phyloP scores from a whole-genome alignment of 2,888 invertebrate genomes.

The Candidula unifasciata region DNA sequence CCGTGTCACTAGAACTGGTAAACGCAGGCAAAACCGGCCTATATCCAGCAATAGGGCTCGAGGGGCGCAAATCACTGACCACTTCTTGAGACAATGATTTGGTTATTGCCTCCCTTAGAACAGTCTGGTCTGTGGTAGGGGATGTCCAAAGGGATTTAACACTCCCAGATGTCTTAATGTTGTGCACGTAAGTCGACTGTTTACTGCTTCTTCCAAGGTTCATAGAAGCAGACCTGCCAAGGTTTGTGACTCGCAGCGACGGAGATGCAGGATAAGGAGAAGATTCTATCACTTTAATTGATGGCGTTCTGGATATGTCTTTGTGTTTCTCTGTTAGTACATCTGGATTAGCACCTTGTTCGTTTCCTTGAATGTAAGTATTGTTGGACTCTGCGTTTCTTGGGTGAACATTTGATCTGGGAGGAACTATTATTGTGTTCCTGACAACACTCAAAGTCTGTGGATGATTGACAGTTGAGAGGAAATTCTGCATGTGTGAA shows the following conservation, averaged over 20 bases:
- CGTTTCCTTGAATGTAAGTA: neutral
- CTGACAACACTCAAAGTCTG: neutral
- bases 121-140: neutral
- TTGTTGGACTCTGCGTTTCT: neutral
- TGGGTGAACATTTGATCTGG: neutral
- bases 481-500: neutral
- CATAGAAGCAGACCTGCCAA: constrained; percentile 42
- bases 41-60: constrained; percentile 35
- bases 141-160: constrained; percentile 4
- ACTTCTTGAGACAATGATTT: neutral
- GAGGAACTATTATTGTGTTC: neutral
- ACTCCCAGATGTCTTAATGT: neutral
- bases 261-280: neutral
- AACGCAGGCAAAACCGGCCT: constrained; percentile 30
- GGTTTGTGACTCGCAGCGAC: neutral
- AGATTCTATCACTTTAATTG: neutral
- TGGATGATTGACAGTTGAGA: neutral
- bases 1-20: neutral
- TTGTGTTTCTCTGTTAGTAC: neutral
- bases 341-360: neutral
- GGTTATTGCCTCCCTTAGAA: constrained; percentile 3
- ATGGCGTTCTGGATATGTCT: neutral
- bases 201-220: constrained; percentile 30
- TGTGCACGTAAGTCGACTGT: neutral
- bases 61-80: constrained; percentile 1